phyloP scores from a whole-genome alignment of 2,797 vertebrate genomes.

The Semotilus atromaculatus region DNA sequence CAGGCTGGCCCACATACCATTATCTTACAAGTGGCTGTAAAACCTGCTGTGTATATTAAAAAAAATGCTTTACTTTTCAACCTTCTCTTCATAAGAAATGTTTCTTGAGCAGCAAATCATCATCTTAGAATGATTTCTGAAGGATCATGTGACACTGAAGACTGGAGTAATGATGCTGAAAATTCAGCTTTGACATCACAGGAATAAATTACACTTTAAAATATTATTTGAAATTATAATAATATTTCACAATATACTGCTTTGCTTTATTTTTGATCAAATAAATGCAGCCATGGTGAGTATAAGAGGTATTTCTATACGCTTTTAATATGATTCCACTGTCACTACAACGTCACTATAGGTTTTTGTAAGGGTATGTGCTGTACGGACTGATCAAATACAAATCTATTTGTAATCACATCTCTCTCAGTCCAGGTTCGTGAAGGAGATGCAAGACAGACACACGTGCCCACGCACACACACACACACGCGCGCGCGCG shows the following conservation, averaged over 20 bases:
- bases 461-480: background rate
- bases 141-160: background rate
- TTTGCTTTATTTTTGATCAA: background rate
- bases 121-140: background rate
- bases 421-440: background rate
- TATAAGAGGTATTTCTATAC: background rate
- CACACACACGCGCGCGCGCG: slow-evolving; percentile 1
- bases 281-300: background rate
- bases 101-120: background rate
- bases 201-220: background rate
- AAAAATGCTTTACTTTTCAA: background rate
- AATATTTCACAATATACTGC: no score
- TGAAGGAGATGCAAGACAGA: background rate
- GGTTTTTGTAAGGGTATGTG: background rate
- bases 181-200: background rate
- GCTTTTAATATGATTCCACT: background rate
- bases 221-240: background rate
- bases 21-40: slow-evolving; percentile 5
- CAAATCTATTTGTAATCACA: slow-evolving; percentile 9
- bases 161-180: background rate
- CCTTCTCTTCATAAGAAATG: background rate
- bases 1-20: slow-evolving; percentile 9
- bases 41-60: background rate
- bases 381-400: background rate
- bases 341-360: background rate